Evolutionary conservation across 2,888 invertebrate genomes (phyloP), one percentile per base, ranked within the genome.

Genomic region (Oligia strigilis): DNA sequence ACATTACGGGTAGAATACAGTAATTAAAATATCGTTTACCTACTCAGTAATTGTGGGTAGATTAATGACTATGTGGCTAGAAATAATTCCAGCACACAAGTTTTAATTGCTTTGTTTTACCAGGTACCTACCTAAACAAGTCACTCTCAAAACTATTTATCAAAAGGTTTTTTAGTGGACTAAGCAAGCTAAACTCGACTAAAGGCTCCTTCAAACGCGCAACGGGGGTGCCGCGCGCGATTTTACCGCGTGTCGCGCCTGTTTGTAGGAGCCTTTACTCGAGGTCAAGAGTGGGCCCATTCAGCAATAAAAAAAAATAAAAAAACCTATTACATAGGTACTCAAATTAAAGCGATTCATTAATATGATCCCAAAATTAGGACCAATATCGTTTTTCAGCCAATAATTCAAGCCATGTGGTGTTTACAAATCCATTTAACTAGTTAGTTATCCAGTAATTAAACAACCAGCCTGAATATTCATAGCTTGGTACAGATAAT

Each of bases 401-500:
- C 5, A 60, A 65, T 14, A 14, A 58, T 2, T n/a, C 43, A 14
- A 29, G 40, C 3, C 17, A 60, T 67, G 60, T 60, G 11, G 14
- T 40, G 77, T 19, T 13, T 2, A 11, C 52, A 55, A 43, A 52
- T 9, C 9, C n/a, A 11, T 72, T 43, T 58, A n/a, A 43, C 46
- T 77, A 46, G 9, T 62, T 62, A 29, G 23, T 55, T 49, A 64
- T 64, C 46, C 46, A 58, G 46, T 29, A 36, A 58, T 64, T 52
- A 49, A 60, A 74, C 13, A 43, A 13, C n/a, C 23, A n/a, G 13
- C 0, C 14, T 72, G 75, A 69, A 85, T 81, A 75, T 77, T 85
- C 86, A 66, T 81, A 60, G 55, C 52, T 64, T 2, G 9, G 58
- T 67, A 23, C 11, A 62, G 75, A 82, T 77, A 85, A 66, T 73